A percentile compares a stretch with the other conserved stretches of the same genome.
Conservation (phyloP, 2,113 vertebrate genomes). For the Pardalotus punctatus region DNA sequence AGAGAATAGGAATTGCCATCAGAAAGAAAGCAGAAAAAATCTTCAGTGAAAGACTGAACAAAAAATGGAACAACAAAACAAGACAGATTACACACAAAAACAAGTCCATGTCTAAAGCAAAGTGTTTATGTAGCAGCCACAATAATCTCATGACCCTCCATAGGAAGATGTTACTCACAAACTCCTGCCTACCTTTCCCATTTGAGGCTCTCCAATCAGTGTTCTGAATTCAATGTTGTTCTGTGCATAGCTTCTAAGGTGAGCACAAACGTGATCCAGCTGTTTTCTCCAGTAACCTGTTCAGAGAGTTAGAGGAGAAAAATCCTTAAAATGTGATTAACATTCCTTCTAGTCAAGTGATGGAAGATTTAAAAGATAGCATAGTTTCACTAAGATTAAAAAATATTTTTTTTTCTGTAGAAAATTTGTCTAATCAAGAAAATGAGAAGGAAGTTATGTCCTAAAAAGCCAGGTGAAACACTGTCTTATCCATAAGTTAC, state of each 20-base stretch:
- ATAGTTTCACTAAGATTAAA: neutral
- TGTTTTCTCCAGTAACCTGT: conserved; percentile 96
- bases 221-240: conserved; percentile 88
- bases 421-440: neutral
- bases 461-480: neutral
- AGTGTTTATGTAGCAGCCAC: neutral
- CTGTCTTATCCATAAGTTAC: neutral
- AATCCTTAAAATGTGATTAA: neutral
- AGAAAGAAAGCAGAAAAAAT: neutral
- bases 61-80: neutral
- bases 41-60: neutral
- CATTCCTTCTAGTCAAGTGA: neutral
- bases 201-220: conserved; percentile 88
- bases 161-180: neutral
- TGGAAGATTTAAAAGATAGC: neutral
- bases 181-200: conserved; percentile 85
- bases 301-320: neutral
- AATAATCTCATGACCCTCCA: neutral
- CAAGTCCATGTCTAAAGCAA: neutral
- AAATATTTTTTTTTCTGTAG: too few relatives aligned
- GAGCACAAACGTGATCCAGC: conserved; percentile 90
- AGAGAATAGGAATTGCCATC: neutral
- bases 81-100: neutral
- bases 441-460: neutral
- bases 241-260: conserved; percentile 89